phyloP scores from a whole-genome alignment of 2,888 invertebrate species.

The Lysandra coridon region DNA sequence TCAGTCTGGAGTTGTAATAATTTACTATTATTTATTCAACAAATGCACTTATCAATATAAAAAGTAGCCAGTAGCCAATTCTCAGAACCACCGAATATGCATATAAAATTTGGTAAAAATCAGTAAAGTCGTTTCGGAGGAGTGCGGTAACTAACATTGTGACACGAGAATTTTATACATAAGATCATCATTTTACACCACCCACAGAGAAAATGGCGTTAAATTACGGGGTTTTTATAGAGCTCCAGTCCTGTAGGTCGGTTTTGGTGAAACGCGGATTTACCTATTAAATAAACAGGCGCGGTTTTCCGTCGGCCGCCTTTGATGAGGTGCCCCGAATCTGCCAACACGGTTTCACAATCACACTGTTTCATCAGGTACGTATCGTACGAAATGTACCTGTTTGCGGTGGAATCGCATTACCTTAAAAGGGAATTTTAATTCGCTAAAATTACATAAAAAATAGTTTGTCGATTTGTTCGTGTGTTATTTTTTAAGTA shows the following conservation, averaged over 20 bases:
- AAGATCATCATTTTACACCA: background rate
- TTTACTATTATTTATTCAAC: too few relatives aligned
- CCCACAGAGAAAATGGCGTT: background rate
- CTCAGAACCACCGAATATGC: too few relatives aligned
- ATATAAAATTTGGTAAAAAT: too few relatives aligned
- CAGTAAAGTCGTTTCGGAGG: too few relatives aligned
- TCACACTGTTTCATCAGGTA: constrained; percentile 5
- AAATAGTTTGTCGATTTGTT: background rate
- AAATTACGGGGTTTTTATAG: background rate
- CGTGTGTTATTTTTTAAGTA: background rate
- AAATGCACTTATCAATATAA: too few relatives aligned
- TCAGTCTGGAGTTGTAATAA: too few relatives aligned
- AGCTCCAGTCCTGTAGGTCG: background rate
- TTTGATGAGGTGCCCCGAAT: constrained; percentile 18
- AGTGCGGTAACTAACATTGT: too few relatives aligned
- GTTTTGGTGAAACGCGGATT: constrained; percentile 3
- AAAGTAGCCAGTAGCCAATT: too few relatives aligned
- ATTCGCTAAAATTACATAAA: background rate
- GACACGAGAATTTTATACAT: too few relatives aligned
- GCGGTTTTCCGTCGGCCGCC: constrained; percentile 11
- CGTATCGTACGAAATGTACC: background rate
- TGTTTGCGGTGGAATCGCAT: background rate
- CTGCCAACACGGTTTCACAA: constrained; percentile 2
- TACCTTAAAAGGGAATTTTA: background rate
- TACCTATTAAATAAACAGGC: constrained; percentile 14